A percentile compares a stretch with the other conserved stretches of the same genome.
phyloP scores from a whole-genome alignment of 2,113 vertebrate genomes.

The Podarcis raffonei region DNA sequence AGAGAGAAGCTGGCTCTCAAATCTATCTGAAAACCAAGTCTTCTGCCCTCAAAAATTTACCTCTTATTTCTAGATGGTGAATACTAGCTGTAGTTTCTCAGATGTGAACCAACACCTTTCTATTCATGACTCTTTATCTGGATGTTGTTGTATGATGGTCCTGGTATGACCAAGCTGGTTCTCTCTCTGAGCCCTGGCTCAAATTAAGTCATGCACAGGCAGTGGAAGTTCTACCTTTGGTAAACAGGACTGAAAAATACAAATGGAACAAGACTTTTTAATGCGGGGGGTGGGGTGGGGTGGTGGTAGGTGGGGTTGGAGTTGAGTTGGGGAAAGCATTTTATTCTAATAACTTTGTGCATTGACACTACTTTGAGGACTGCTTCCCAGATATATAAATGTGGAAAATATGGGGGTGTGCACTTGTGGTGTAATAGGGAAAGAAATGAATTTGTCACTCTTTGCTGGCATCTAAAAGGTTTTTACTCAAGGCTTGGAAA shows the following conservation, averaged over 20 bases:
- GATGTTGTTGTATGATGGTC: not conserved
- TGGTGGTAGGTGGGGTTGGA: no score
- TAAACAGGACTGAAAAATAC: not conserved
- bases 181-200: not conserved
- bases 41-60: not conserved
- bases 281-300: no score
- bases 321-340: not conserved
- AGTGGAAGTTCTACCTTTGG: not conserved
- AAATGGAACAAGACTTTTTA: no score
- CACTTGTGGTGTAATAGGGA: not conserved
- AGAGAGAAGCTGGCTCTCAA: not conserved
- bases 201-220: not conserved
- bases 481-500: not conserved
- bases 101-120: not conserved
- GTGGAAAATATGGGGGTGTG: not conserved
- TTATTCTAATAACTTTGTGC: not conserved
- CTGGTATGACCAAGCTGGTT: not conserved
- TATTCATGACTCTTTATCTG: not conserved
- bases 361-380: not conserved
- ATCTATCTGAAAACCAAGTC: not conserved
- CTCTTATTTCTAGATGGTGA: not conserved
- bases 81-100: not conserved
- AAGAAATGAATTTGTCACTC: not conserved
- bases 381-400: not conserved
- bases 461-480: not conserved